Percentiles rank a stretch among this genome's conserved stretches.
Conservation (phyloP, 2,113 vertebrate genomes). For the Sturnus vulgaris region DNA sequence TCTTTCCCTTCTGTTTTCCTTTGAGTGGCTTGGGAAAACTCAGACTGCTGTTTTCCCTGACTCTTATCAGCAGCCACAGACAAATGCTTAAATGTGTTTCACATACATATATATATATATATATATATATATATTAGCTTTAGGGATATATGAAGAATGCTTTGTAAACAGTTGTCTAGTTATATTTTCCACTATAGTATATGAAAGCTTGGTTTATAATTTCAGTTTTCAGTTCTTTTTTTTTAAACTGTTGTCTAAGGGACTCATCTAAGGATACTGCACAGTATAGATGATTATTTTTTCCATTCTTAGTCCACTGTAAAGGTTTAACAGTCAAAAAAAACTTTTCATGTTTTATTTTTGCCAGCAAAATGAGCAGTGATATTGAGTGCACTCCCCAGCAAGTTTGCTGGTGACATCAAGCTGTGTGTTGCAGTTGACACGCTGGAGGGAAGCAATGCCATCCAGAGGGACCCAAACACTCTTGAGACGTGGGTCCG, state of each 20-base stretch:
- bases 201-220: not conserved
- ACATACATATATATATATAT: not conserved
- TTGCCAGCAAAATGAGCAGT: not conserved
- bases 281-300: not conserved
- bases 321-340: not conserved
- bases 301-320: not conserved
- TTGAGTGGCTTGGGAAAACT: no score
- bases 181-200: not conserved
- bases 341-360: not conserved
- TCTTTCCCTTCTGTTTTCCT: no score
- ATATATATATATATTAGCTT: not conserved
- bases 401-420: not conserved
- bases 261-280: not conserved
- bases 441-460: not conserved
- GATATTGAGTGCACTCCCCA: not conserved
- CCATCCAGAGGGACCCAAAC: not conserved
- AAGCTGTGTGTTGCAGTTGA: not conserved
- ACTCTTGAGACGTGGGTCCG: fast-evolving
- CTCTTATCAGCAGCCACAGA: no score
- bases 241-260: not conserved
- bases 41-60: no score
- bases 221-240: not conserved
- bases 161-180: not conserved
- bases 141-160: not conserved
- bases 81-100: not conserved